phyloP scores from a whole-genome alignment of 1,140 invertebrate species.

The Andricus grossulariae region DNA sequence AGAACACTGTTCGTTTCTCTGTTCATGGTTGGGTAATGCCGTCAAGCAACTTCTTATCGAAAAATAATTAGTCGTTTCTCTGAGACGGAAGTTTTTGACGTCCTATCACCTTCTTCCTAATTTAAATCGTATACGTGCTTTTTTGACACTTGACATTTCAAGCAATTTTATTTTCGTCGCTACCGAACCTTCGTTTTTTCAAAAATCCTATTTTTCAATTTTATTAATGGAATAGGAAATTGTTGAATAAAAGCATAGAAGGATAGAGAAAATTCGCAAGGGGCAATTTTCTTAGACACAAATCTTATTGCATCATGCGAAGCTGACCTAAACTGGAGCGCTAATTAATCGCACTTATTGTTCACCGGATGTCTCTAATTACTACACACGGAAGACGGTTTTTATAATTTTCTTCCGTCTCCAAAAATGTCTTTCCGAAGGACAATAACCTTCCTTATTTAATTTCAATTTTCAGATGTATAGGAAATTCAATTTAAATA shows the following conservation, averaged over 20 bases:
- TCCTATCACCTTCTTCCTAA: neutral
- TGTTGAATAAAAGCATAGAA: too few species aligned
- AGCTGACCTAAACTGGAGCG: conserved; percentile 19
- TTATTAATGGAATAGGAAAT: too few species aligned
- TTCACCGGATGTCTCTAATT: conserved; percentile 21
- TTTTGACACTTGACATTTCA: neutral
- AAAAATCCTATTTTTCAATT: too few species aligned
- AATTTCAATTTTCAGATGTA: too few species aligned
- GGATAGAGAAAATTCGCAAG: too few species aligned
- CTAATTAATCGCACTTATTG: conserved; percentile 12
- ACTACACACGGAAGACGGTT: neutral
- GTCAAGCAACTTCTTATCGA: conserved; percentile 30
- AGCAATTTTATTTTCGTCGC: neutral
- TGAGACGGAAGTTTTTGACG: conserved; percentile 11
- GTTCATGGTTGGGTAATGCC: conserved; percentile 11
- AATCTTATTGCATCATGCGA: conserved; percentile 7
- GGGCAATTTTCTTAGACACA: too few species aligned
- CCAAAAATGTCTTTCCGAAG: conserved; percentile 1
- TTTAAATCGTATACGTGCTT: neutral
- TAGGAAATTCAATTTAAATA: too few species aligned
- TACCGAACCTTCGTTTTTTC: too few species aligned
- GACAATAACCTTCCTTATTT: neutral
- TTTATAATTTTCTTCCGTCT: neutral
- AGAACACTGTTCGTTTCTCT: conserved; percentile 20
- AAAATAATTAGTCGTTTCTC: conserved; percentile 19